A percentile compares a stretch with the other conserved stretches of the same genome.
Evolutionary conservation across 1,140 invertebrate species (phyloP).

Genomic region (Leptonema lineaticorne): DNA sequence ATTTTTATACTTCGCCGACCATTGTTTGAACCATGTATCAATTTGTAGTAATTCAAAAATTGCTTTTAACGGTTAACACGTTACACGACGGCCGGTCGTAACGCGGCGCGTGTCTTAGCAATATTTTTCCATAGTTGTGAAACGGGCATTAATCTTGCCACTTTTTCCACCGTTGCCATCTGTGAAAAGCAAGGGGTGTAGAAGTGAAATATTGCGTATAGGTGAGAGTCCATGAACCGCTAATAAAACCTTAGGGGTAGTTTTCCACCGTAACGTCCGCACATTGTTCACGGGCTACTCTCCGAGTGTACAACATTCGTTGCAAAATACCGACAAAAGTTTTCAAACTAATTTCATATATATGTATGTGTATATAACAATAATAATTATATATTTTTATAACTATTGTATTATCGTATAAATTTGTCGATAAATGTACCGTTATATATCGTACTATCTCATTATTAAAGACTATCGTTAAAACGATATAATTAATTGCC

Average conservation of each 20-base stretch:
- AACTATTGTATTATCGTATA: no score
- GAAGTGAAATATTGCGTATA: conserved; percentile 28
- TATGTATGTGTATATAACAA: no score
- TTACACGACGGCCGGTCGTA: neutral
- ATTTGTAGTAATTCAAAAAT: neutral
- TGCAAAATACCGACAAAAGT: neutral
- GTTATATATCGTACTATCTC: no score
- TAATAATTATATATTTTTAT: no score
- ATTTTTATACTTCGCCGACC: neutral
- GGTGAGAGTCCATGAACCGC: conserved; percentile 35
- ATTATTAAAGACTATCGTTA: no score
- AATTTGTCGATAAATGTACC: no score
- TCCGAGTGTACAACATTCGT: neutral
- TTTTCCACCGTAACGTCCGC: neutral
- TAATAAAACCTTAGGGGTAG: conserved; percentile 33
- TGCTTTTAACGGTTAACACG: neutral
- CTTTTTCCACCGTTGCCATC: conserved; percentile 11
- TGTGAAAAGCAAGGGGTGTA: neutral
- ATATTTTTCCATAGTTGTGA: conserved; percentile 11
- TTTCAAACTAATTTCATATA: no score
- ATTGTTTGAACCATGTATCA: neutral
- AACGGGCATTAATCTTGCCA: conserved; percentile 17
- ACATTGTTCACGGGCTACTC: neutral
- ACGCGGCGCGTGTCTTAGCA: neutral
- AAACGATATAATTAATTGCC: no score